A percentile compares a stretch with the other conserved stretches of the same genome.
These are phyloP conservation scores for Apistogramma diplotaenia DNA, from an alignment of 2,113 vertebrate species.

Conservation along the genomic window DNA sequence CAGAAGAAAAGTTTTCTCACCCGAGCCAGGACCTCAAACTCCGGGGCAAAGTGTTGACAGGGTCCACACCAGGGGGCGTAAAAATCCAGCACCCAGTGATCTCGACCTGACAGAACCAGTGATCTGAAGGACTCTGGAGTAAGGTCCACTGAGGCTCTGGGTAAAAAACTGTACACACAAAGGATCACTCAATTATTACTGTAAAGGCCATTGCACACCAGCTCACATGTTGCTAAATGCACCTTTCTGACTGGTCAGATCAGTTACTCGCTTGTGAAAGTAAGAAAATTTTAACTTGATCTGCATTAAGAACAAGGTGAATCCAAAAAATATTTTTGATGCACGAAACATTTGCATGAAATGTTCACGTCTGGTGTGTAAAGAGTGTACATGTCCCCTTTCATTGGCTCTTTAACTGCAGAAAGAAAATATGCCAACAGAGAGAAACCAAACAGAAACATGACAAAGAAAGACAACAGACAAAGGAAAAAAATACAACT, in stretches of 20 bases:
- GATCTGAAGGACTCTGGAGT: constrained; percentile 87
- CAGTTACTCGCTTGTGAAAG: too few species aligned
- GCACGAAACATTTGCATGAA: too few species aligned
- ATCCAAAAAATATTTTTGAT: too few species aligned
- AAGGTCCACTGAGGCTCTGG: constrained; percentile 84
- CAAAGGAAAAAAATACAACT: too few species aligned
- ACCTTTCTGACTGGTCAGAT: too few species aligned
- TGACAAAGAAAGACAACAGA: not conserved
- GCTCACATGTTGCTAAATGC: too few species aligned
- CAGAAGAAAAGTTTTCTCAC: constrained; percentile 70
- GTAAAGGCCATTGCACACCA: too few species aligned
- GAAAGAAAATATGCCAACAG: not conserved
- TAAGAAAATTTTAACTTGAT: too few species aligned
- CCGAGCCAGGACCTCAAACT: constrained; percentile 92
- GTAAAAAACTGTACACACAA: constrained; percentile 81
- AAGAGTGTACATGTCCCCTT: not conserved
- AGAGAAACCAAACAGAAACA: not conserved
- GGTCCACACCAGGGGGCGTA: constrained; percentile 98
- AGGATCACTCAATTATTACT: not conserved
- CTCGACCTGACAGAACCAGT: constrained; percentile 83
- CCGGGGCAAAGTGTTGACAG: constrained; percentile 93
- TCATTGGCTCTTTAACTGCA: not conserved
- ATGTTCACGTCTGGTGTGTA: too few species aligned
- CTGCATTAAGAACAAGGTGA: too few species aligned
- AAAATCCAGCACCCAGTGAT: constrained; percentile 95